A percentile compares a stretch with the other conserved stretches of the same genome.
Evolutionary conservation across 2,797 vertebrate species (phyloP).

Genomic region (Halcyon badia): DNA sequence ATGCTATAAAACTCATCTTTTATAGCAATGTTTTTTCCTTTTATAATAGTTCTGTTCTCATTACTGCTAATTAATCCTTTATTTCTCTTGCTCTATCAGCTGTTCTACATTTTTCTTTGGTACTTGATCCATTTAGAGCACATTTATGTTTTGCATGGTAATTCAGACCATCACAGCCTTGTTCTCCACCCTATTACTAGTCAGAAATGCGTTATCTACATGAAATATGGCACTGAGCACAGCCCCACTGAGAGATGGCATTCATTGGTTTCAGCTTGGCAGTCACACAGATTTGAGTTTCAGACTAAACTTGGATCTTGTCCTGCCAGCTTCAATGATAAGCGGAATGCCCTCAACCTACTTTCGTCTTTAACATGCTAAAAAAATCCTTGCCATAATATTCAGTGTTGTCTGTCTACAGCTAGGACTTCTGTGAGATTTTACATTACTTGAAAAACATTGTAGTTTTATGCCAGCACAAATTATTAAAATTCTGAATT

Average conservation of each 20-base stretch:
- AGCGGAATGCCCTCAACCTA: neutral
- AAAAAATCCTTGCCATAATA: neutral
- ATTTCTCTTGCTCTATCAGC: neutral
- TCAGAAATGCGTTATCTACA: neutral
- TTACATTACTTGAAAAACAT: neutral
- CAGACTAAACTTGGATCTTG: neutral
- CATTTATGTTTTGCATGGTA: neutral
- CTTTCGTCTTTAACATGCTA: neutral
- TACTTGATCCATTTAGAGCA: neutral
- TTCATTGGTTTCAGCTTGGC: neutral
- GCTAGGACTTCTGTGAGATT: neutral
- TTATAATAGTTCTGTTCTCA: neutral
- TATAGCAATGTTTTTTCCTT: neutral
- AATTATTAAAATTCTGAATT: neutral
- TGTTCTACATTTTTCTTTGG: neutral
- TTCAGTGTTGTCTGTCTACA: neutral
- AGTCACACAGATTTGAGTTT: neutral
- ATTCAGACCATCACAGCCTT: accelerated
- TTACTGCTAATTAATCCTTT: neutral
- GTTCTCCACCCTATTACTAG: neutral
- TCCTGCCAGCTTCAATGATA: neutral
- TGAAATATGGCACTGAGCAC: neutral
- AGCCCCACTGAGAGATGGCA: neutral
- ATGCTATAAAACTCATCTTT: neutral
- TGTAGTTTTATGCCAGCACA: neutral